Evolutionary conservation across 2,797 vertebrate genomes (phyloP), one percentile per base, ranked within the genome.

Genomic region (Petrocephalus schoutedeni): DNA sequence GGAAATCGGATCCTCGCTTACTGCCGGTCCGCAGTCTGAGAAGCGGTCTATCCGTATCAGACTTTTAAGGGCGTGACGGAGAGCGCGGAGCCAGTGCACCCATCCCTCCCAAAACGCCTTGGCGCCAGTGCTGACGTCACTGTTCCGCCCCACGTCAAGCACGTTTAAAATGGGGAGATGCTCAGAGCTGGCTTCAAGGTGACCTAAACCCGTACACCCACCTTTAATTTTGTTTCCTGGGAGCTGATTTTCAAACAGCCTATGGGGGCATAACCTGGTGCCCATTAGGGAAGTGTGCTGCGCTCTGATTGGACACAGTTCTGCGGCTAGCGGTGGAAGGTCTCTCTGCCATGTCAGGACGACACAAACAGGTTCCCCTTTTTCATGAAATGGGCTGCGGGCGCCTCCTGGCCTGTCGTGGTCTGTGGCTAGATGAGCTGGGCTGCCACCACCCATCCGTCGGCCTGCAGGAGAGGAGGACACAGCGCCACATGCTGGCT

Each of bases 1-100:
- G 86, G 88, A 84, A 89, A 89, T 87, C 32, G 49, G 86, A 87
- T 41, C 77, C 77, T 21, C 19, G 61, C 59, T 56, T 36, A 59
- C 71, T 32, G 86, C 67, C 49, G 86, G 86, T 85, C 21, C 9
- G 28, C 74, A 51, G 10, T 56, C 41, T 82, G 7, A 53, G 61
- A 71, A n/a, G 41, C 49, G n/a, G 3, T 53, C 49, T 53, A n/a
- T 51, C 14, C 0, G 9, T 82, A 19, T 82, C 19, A 8, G 19
- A 53, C 77, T 53, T 5, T 41, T 21, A 12, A 51, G 36, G 77
- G 16, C 49, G 21, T n/a, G 77, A 7, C 2, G 6, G 32, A 74
- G 67, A 28, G 9, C 28, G 4, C 16, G 41, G n/a, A 19, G 45
- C n/a, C 16, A n/a, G 41, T 0, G 2, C 10, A 16, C 9, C 7